phyloP scores from a whole-genome alignment of 2,888 invertebrate species.

The Odontothrips loti region DNA sequence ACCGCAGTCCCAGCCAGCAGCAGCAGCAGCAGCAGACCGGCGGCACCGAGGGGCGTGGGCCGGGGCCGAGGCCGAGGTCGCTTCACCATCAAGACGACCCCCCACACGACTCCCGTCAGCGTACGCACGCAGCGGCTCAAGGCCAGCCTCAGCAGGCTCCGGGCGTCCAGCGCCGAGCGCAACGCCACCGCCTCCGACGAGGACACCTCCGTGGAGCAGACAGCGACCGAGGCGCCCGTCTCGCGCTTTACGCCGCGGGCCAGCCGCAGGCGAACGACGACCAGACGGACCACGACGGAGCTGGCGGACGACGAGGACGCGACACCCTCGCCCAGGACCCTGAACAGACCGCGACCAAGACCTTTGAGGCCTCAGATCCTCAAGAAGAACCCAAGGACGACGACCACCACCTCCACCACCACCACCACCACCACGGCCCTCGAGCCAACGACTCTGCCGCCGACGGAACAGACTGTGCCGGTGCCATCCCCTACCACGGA shows the following conservation, averaged over 20 bases:
- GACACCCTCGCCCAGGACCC: constrained; percentile 12
- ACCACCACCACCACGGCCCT: constrained; percentile 28
- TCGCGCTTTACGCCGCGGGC: not conserved
- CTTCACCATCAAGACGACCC: constrained; percentile 13
- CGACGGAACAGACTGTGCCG: not conserved
- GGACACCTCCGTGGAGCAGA: constrained; percentile 3
- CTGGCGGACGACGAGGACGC: constrained; percentile 17
- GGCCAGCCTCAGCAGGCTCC: not conserved
- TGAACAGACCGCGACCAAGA: constrained; percentile 27
- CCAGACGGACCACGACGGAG: not conserved
- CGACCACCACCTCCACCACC: constrained; percentile 29
- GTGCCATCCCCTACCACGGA: not conserved
- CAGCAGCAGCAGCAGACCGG: not conserved
- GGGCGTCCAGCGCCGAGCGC: constrained; percentile 5
- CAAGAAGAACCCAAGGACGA: not conserved
- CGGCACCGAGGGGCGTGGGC: not conserved
- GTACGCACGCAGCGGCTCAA: constrained; percentile 5
- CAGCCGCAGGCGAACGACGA: constrained; percentile 1
- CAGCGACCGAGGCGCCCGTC: not conserved
- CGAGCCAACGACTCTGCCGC: not conserved
- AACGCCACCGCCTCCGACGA: not conserved
- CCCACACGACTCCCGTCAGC: constrained; percentile 6
- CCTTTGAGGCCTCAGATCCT: not conserved
- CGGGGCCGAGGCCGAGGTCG: not conserved
- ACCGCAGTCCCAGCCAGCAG: no score